These are phyloP conservation scores for Sclerurus mexicanus DNA, from an alignment of 2,113 vertebrate species.

Conservation along the genomic window DNA sequence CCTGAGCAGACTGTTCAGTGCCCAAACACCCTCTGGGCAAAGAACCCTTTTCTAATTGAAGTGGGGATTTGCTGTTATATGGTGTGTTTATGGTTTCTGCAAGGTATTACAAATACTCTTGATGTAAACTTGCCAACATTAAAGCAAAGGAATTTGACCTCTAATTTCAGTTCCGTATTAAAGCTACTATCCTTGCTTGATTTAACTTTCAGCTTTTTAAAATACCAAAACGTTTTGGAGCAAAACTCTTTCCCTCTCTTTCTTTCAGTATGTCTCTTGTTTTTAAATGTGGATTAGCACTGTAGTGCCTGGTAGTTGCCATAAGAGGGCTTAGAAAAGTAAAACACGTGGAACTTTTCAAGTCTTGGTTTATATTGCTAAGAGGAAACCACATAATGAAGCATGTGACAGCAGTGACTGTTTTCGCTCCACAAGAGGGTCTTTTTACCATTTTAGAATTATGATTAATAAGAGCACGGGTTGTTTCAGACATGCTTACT, in stretches of 20 bases:
- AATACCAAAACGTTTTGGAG: not conserved
- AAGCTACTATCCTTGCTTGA: not conserved
- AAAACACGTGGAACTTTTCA: not conserved
- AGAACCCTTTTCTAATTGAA: not conserved
- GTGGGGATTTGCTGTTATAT: not conserved
- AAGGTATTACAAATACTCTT: not conserved
- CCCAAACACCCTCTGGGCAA: not conserved
- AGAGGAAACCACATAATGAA: conserved; percentile 16
- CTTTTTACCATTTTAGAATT: not conserved
- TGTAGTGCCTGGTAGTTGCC: not conserved
- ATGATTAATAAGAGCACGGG: not conserved
- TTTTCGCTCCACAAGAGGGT: not conserved
- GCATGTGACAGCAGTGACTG: conserved; percentile 6
- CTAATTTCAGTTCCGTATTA: not conserved
- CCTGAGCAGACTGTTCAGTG: not conserved
- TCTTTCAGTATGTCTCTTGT: not conserved
- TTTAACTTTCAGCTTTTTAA: not conserved
- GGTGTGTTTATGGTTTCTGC: not conserved
- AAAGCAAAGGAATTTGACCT: not conserved
- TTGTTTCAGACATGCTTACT: not conserved
- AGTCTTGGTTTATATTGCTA: not conserved
- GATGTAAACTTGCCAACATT: not conserved
- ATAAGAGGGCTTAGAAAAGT: not conserved
- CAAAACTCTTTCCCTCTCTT: not conserved
- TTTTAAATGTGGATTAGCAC: not conserved